A percentile compares a stretch with the other conserved stretches of the same genome.
Conservation (phyloP, 2,888 invertebrate species). For the Drosophila pegasa region DNA sequence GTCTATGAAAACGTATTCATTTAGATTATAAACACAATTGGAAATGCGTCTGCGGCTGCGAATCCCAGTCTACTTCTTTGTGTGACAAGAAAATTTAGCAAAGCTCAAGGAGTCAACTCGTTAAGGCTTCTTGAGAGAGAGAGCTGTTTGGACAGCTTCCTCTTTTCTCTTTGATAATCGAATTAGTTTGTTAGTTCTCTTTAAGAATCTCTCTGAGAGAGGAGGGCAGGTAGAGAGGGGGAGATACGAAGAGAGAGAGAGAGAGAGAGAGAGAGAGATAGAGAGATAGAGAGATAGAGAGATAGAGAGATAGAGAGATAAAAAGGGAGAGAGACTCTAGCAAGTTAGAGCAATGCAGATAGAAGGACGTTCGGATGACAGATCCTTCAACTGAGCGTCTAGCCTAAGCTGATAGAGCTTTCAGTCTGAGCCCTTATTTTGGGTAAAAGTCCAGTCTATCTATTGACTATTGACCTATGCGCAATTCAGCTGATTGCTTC, state of each 20-base stretch:
- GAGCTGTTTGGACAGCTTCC: not conserved
- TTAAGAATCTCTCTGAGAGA: not conserved
- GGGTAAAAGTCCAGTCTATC: not conserved
- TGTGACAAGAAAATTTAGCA: not conserved
- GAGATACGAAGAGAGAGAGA: too few relatives aligned
- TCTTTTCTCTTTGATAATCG: not conserved
- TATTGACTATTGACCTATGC: not conserved
- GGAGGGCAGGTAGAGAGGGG: too few relatives aligned
- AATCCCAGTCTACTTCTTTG: not conserved
- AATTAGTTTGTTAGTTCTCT: too few relatives aligned
- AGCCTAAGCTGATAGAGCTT: not conserved
- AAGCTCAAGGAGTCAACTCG: not conserved
- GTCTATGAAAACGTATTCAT: constrained; percentile 9
- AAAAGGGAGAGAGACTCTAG: too few relatives aligned
- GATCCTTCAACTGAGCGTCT: too few relatives aligned
- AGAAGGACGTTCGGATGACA: too few relatives aligned
- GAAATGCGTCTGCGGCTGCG: not conserved
- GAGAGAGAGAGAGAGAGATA: not conserved
- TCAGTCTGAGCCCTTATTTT: not conserved
- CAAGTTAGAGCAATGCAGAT: too few relatives aligned
- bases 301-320: too few relatives aligned
- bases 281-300: too few relatives aligned
- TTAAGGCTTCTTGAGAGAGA: too few relatives aligned
- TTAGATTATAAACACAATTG: constrained; percentile 7
- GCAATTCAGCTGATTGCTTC: not conserved